Percentiles rank a stretch among this genome's conserved stretches.
phyloP scores from a whole-genome alignment of 2,797 vertebrate genomes.

The Mallotus villosus region DNA sequence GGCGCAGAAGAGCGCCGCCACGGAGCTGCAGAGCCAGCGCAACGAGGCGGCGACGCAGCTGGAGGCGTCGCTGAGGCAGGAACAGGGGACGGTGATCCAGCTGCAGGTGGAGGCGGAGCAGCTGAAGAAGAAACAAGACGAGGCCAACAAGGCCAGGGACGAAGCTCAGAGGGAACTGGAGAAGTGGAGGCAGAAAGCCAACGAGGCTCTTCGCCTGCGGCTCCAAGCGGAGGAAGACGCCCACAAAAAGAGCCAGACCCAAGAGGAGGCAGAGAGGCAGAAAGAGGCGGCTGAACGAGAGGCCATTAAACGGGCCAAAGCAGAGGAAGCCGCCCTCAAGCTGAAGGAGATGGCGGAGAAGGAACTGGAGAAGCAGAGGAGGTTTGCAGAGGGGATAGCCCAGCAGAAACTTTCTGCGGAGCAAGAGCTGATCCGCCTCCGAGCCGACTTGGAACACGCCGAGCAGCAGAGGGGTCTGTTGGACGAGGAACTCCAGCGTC shows the following conservation, averaged over 20 bases:
- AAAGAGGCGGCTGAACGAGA: slow-evolving; percentile 91
- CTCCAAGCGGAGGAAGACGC: slow-evolving; percentile 93
- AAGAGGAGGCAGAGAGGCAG: slow-evolving; percentile 94
- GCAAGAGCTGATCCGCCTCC: slow-evolving; percentile 91
- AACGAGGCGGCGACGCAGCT: slow-evolving; percentile 83
- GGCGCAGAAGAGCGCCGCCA: slow-evolving; percentile 82
- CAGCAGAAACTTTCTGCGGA: slow-evolving; percentile 87
- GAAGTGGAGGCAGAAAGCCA: slow-evolving; percentile 94
- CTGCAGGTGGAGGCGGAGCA: slow-evolving; percentile 88
- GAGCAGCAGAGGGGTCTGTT: slow-evolving; percentile 89
- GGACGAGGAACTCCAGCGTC: slow-evolving; percentile 87
- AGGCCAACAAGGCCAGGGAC: slow-evolving; percentile 82
- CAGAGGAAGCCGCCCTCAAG: slow-evolving; percentile 86
- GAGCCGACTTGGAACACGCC: slow-evolving; percentile 86
- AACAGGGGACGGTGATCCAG: slow-evolving; percentile 85
- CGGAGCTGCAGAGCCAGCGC: slow-evolving; percentile 82
- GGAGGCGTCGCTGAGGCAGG: slow-evolving; percentile 88
- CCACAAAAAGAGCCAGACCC: slow-evolving; percentile 86
- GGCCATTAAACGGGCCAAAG: slow-evolving; percentile 85
- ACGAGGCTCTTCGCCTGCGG: slow-evolving; percentile 89
- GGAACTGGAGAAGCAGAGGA: slow-evolving; percentile 89
- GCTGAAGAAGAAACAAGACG: slow-evolving; percentile 83
- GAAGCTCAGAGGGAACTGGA: slow-evolving; percentile 91
- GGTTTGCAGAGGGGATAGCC: slow-evolving; percentile 85
- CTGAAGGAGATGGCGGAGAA: slow-evolving; percentile 91